Evolutionary conservation across 2,888 invertebrate species (phyloP).

Genomic region (Leptothorax acervorum): DNA sequence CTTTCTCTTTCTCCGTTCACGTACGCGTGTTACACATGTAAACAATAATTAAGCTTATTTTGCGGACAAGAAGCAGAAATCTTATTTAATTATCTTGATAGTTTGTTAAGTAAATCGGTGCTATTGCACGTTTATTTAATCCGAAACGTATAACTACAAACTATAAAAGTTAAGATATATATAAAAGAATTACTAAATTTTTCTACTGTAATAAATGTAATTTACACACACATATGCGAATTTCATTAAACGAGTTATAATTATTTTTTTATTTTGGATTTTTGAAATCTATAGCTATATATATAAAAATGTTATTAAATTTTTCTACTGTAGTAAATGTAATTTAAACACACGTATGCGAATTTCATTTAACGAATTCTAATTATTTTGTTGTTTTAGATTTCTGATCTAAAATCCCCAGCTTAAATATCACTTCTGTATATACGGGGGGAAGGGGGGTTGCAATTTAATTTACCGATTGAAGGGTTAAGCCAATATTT

Average conservation of each 20-base stretch:
- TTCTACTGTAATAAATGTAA: neutral
- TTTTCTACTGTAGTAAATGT: neutral
- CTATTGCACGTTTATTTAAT: neutral
- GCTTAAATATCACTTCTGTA: slow-evolving; percentile 6
- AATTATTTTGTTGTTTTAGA: neutral
- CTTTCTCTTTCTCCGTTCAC: slow-evolving; percentile 49
- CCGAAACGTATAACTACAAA: neutral
- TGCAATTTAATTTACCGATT: slow-evolving; percentile 39
- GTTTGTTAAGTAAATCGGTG: neutral
- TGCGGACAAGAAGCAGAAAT: neutral
- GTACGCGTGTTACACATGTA: slow-evolving; percentile 45
- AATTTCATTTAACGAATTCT: neutral
- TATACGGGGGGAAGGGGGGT: neutral
- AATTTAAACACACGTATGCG: neutral
- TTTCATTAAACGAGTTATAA: no score
- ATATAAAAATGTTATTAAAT: no score
- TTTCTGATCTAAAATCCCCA: neutral
- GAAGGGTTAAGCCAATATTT: slow-evolving; percentile 45
- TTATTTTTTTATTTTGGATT: neutral
- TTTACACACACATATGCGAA: neutral
- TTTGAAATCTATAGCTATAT: neutral
- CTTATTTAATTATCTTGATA: slow-evolving; percentile 14
- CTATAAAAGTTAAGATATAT: neutral
- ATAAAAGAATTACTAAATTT: neutral
- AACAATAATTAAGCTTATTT: slow-evolving; percentile 1